Evolutionary conservation across 2,888 invertebrate species (phyloP).

Genomic region (Agonopterix subpropinquella): DNA sequence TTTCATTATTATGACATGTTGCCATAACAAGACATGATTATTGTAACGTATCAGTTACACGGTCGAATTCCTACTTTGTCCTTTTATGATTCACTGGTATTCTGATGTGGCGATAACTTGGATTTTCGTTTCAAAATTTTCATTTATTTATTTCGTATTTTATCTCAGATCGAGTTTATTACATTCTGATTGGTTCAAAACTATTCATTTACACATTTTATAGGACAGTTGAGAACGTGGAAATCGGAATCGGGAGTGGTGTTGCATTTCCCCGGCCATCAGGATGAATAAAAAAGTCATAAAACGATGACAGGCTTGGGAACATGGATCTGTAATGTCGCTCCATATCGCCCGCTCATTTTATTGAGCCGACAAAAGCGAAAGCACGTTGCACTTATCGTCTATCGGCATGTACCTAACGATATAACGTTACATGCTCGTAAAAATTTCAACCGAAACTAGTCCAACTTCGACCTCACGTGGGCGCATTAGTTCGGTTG

Average conservation of each 20-base stretch:
- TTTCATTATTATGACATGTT: conserved; percentile 46
- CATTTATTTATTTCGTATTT: not conserved
- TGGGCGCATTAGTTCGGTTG: conserved; percentile 42
- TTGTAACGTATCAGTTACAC: conserved; percentile 38
- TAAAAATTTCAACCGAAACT: conserved; percentile 57
- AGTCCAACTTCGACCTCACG: conserved; percentile 34
- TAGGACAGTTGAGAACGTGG: conserved; percentile 43
- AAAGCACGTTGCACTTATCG: conserved; percentile 61
- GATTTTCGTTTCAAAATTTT: not conserved
- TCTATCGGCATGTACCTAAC: conserved; percentile 53
- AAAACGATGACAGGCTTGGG: conserved; percentile 69
- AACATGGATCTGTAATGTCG: conserved; percentile 59
- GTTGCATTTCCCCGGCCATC: conserved; percentile 64
- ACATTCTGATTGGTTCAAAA: conserved; percentile 34
- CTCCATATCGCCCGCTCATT: conserved; percentile 53
- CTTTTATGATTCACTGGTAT: conserved; percentile 23
- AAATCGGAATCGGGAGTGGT: conserved; percentile 61
- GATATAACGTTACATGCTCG: conserved; percentile 63
- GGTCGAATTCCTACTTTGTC: conserved; percentile 38
- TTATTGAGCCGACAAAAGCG: conserved; percentile 59
- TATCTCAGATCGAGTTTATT: conserved; percentile 20
- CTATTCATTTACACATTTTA: conserved; percentile 45
- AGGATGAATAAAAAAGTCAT: conserved; percentile 70
- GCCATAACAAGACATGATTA: conserved; percentile 52
- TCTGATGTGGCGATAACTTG: conserved; percentile 1